These are phyloP conservation scores for Trissolcus brochymenae DNA, from an alignment of 2,888 invertebrate genomes.

Conservation along the genomic window DNA sequence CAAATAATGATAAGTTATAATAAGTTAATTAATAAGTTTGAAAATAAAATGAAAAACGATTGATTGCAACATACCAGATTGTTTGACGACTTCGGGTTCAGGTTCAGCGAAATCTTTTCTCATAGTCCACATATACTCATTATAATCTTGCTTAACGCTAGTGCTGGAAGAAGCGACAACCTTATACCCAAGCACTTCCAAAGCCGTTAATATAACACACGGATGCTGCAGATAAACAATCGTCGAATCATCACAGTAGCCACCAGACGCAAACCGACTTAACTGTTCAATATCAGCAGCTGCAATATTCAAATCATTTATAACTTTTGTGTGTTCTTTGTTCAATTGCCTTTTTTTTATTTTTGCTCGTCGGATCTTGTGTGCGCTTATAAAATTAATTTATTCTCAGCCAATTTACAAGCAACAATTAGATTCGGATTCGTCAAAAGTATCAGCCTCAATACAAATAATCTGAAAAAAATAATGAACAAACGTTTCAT, in stretches of 20 bases:
- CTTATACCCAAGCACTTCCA: slow-evolving; percentile 92
- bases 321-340: background rate
- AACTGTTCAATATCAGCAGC: slow-evolving; percentile 89
- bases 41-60: background rate
- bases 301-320: slow-evolving; percentile 71
- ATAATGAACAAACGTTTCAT: too few species aligned
- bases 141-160: slow-evolving; percentile 90
- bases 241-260: slow-evolving; percentile 89
- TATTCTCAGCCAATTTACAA: slow-evolving; percentile 30
- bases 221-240: slow-evolving; percentile 92
- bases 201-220: slow-evolving; percentile 89
- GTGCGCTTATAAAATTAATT: slow-evolving; percentile 16
- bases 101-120: slow-evolving; percentile 91
- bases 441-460: slow-evolving; percentile 45
- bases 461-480: slow-evolving; percentile 47
- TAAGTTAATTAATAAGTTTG: background rate
- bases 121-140: slow-evolving; percentile 96
- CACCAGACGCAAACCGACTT: slow-evolving; percentile 88
- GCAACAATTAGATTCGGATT: slow-evolving; percentile 26
- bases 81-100: slow-evolving; percentile 80
- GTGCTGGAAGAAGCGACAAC: slow-evolving; percentile 92
- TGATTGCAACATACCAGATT: slow-evolving; percentile 65
- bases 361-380: slow-evolving; percentile 11
- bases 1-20: background rate
- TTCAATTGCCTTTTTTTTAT: background rate